Evolutionary conservation across 2,113 vertebrate species (phyloP).

Genomic region (Podarcis cretensis): DNA sequence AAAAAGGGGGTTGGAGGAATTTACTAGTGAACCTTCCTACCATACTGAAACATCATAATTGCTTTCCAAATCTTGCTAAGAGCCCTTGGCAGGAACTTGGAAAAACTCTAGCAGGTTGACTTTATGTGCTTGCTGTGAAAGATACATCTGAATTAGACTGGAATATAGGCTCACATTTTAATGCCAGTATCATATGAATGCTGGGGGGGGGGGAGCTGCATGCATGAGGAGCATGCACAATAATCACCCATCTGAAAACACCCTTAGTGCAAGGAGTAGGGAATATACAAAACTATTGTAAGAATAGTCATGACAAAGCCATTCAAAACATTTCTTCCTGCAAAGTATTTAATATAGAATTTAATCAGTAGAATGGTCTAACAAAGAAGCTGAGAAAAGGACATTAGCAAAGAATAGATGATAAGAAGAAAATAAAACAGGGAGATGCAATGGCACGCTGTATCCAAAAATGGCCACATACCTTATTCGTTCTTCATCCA

Average conservation of each 20-base stretch:
- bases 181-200: too few species aligned
- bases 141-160: too few species aligned
- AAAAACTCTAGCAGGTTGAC: not conserved
- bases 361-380: not conserved
- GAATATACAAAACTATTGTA: not conserved
- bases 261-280: not conserved
- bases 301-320: constrained; percentile 15
- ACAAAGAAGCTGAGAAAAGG: not conserved
- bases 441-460: not conserved
- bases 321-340: not conserved
- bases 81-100: not conserved
- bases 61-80: not conserved
- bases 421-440: not conserved
- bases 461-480: constrained; percentile 44
- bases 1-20: not conserved
- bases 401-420: constrained; percentile 1
- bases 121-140: accelerated
- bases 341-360: not conserved
- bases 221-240: too few species aligned
- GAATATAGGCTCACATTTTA: too few species aligned
- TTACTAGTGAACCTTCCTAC: not conserved
- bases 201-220: too few species aligned
- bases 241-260: not conserved
- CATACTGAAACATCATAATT: not conserved
- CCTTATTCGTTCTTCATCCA: constrained; percentile 89